Base-by-base conservation (phyloP, 2,888 invertebrate genomes). In the Cheilosia soror region DNA sequence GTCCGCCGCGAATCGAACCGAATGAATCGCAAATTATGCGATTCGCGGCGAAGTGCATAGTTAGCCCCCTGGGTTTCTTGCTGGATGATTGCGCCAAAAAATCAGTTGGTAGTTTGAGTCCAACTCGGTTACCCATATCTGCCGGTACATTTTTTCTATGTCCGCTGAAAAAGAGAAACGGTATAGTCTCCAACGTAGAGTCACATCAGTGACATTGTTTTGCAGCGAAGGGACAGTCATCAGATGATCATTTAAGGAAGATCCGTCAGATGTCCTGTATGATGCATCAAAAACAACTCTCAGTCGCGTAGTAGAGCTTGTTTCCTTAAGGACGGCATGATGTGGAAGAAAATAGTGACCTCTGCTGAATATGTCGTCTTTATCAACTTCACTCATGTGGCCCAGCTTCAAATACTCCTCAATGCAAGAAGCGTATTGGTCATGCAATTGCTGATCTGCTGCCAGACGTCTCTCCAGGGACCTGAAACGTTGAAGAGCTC, bases 401-500 rank as follows among this genome's bases (percentile, higher is more conserved):
- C 51, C 66, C 7, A 37, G 60, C 7, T 49, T 2, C 29, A 49
- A 13, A 57, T 57, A 66, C 6, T 66, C 76, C 6, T 60, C 58
- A 4, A 76, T 53, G 37, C 20, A 66, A 25, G 49, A 27, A 44
- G 49, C 7, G 53, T 76, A 66, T 63, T 66, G 58, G 27, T 29
- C 25, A 27, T 42, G 42, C 6, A 55, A 58, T 27, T 63, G 31
- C 29, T 25, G 57, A 60, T 62, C 44, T 6, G 44, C 55, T 11
- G 53, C 49, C 2, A 73, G 42, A 53, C 63, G 72, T 15, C 51
- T 31, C 20, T 72, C 62, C 20, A 72, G 15, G 20, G 27, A 33
- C 62, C 37, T 62, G 47, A 75, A 62, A 2, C 49, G 77, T 47
- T 42, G 57, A 44, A 77, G 13, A 37, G 68, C 77, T 37, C 75